A percentile compares a stretch with the other conserved stretches of the same genome.
Evolutionary conservation across 2,113 vertebrate species (phyloP).

Genomic region (Australoheros scitulus): DNA sequence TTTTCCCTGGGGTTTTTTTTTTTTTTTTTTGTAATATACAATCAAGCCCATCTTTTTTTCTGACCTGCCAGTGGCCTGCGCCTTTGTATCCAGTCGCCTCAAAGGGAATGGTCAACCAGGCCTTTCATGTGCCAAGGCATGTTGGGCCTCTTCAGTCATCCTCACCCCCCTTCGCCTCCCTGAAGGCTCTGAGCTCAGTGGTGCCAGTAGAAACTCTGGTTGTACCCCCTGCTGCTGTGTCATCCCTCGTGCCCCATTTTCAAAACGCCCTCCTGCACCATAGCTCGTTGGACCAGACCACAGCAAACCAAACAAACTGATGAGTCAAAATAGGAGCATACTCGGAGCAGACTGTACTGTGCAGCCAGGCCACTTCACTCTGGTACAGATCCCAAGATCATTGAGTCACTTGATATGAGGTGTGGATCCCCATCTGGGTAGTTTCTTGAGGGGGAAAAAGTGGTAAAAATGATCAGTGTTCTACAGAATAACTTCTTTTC

Average conservation of each 20-base stretch:
- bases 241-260: slow-evolving; percentile 61
- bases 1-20: slow-evolving; percentile 17
- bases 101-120: slow-evolving; percentile 80
- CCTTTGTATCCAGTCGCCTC: slow-evolving; percentile 72
- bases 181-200: slow-evolving; percentile 49
- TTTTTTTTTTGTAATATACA: slow-evolving; percentile 13
- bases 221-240: slow-evolving; percentile 68
- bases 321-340: slow-evolving; percentile 59
- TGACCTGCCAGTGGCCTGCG: slow-evolving; percentile 67
- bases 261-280: slow-evolving; percentile 45
- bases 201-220: slow-evolving; percentile 63
- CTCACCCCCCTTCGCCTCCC: slow-evolving; percentile 37
- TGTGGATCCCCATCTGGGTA: slow-evolving; percentile 31
- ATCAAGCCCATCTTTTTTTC: slow-evolving; percentile 74
- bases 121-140: slow-evolving; percentile 71
- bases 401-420: slow-evolving; percentile 25
- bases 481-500: not conserved
- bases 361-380: slow-evolving; percentile 26
- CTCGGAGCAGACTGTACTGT: slow-evolving; percentile 38
- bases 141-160: slow-evolving; percentile 43
- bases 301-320: slow-evolving; percentile 66
- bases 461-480: not conserved
- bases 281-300: slow-evolving; percentile 44
- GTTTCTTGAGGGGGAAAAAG: slow-evolving; percentile 3
- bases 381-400: slow-evolving; percentile 29